These are phyloP conservation scores for Aulostomus chinensis DNA, from an alignment of 2,797 vertebrate genomes.

Conservation along the genomic window DNA sequence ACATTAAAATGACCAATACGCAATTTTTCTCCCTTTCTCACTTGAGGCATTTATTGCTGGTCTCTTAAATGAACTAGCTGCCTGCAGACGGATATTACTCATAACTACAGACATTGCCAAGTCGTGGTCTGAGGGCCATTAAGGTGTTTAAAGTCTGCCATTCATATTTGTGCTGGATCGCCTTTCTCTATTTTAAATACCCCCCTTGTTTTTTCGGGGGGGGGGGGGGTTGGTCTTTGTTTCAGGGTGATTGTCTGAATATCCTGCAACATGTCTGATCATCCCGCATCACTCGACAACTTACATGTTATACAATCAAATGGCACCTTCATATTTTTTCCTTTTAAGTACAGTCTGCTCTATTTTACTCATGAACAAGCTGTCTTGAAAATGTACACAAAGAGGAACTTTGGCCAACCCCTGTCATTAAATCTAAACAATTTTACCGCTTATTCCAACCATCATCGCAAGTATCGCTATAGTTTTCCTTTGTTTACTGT, in stretches of 20 bases:
- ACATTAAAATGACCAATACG: constrained; percentile 58
- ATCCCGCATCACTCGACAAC: constrained; percentile 57
- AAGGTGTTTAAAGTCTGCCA: constrained; percentile 79
- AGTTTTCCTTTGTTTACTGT: constrained; percentile 3
- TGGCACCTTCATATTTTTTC: constrained; percentile 27
- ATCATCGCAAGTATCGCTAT: not conserved
- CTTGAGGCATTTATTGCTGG: constrained; percentile 72
- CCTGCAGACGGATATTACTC: constrained; percentile 81
- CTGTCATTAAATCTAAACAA: constrained; percentile 6
- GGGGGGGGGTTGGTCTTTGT: too few relatives aligned
- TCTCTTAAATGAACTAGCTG: constrained; percentile 76
- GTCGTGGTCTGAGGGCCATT: constrained; percentile 76
- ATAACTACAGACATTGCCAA: constrained; percentile 71
- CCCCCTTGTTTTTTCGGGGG: constrained; percentile 57
- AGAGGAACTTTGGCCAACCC: constrained; percentile 2
- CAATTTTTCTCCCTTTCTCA: constrained; percentile 42
- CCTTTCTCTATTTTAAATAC: constrained; percentile 66
- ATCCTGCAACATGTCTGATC: constrained; percentile 39
- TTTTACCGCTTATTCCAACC: constrained; percentile 2
- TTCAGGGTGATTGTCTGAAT: constrained; percentile 50
- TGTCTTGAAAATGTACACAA: constrained; percentile 16
- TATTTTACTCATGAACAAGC: constrained; percentile 28
- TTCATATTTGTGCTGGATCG: constrained; percentile 77
- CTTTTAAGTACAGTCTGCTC: constrained; percentile 10
- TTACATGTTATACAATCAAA: constrained; percentile 43